Conservation (phyloP, 1,140 invertebrate genomes). For the Drosophila orosa region DNA sequence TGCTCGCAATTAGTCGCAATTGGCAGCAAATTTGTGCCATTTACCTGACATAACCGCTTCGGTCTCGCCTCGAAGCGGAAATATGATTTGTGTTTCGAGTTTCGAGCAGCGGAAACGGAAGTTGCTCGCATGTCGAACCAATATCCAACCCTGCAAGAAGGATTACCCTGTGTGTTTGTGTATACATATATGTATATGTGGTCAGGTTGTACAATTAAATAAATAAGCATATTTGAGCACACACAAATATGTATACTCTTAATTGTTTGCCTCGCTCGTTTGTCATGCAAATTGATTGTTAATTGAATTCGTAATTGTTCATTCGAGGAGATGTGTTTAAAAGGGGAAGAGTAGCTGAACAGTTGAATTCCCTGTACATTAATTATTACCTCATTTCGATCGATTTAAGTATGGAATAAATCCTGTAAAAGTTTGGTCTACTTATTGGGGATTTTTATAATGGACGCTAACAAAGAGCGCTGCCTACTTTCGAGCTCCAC, state of each 20-base stretch:
- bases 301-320: constrained; percentile 42
- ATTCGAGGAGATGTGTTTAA: not conserved
- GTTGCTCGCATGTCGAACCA: constrained; percentile 58
- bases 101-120: constrained; percentile 63
- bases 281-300: constrained; percentile 63
- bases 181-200: not conserved
- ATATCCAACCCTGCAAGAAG: constrained; percentile 21
- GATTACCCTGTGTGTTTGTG: constrained; percentile 7
- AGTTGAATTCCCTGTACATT: not conserved
- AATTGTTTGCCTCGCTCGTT: constrained; percentile 37
- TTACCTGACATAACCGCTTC: constrained; percentile 36
- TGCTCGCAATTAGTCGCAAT: constrained; percentile 41
- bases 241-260: constrained; percentile 18
- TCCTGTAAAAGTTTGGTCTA: not conserved
- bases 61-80: constrained; percentile 39
- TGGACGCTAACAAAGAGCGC: not conserved
- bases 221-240: constrained; percentile 21
- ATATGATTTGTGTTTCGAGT: constrained; percentile 69
- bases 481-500: constrained; percentile 28
- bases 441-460: not conserved
- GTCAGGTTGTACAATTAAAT: constrained; percentile 29
- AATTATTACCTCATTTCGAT: not conserved
- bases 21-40: constrained; percentile 51
- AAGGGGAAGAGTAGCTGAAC: not conserved
- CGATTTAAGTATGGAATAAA: not conserved